Percentiles rank a stretch among this genome's conserved stretches.
These are phyloP conservation scores for Sinodicranocentrus sp. DNA, from an alignment of 2,888 invertebrate species.

Conservation along the genomic window DNA sequence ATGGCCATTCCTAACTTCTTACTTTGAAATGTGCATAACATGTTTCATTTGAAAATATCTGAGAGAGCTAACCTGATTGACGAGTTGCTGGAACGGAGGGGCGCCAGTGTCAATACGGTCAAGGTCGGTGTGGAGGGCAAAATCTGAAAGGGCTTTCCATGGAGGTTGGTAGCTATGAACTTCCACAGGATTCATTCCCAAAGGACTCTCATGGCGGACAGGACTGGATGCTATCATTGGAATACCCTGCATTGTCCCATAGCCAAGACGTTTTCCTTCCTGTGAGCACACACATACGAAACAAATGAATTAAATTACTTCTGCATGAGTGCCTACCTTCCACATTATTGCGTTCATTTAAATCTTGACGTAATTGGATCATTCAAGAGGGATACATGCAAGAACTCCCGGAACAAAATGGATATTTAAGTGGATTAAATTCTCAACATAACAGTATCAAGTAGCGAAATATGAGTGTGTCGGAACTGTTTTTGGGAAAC, in stretches of 20 bases:
- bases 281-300: constrained; percentile 79
- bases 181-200: constrained; percentile 92
- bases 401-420: constrained; percentile 23
- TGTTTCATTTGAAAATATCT: too few relatives aligned
- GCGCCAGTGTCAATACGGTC: constrained; percentile 91
- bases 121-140: constrained; percentile 95
- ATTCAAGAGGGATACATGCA: background rate
- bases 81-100: constrained; percentile 97
- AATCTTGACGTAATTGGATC: constrained; percentile 31
- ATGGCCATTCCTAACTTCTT: background rate
- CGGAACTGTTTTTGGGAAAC: too few relatives aligned
- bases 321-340: background rate
- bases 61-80: constrained; percentile 92
- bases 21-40: background rate
- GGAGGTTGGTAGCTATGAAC: constrained; percentile 96
- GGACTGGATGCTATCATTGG: constrained; percentile 98
- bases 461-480: too few relatives aligned
- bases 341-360: background rate
- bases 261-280: constrained; percentile 88
- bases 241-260: constrained; percentile 97
- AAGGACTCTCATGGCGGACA: constrained; percentile 92
- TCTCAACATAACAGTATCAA: background rate
- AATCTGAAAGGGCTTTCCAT: constrained; percentile 98
- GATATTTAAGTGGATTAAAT: constrained; percentile 56
- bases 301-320: background rate